Percentiles rank a stretch among this genome's conserved stretches.
Evolutionary conservation across 2,113 vertebrate species (phyloP).

Genomic region (Sinocyclocheilus anshuiensis): DNA sequence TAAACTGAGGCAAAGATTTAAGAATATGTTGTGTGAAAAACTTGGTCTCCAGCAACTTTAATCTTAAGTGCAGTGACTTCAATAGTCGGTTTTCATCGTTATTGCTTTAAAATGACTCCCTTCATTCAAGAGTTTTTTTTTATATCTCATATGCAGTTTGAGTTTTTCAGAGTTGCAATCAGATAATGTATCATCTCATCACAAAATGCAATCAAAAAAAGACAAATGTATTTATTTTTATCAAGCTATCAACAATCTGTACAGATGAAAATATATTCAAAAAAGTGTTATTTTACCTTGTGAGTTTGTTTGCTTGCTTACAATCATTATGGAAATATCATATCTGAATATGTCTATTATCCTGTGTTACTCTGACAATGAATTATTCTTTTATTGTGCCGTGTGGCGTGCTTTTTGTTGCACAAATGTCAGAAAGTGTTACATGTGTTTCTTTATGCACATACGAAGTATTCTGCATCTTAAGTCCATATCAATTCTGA

Average conservation of each 20-base stretch:
- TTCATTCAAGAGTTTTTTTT: neutral
- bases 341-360: conserved; percentile 54
- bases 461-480: neutral
- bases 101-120: no score
- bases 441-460: conserved; percentile 37
- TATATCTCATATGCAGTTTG: conserved; percentile 21
- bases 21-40: neutral
- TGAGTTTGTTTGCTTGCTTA: conserved; percentile 59
- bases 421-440: conserved; percentile 44
- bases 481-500: conserved; percentile 20
- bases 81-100: neutral
- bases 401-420: conserved; percentile 65
- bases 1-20: neutral
- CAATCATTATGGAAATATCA: conserved; percentile 53
- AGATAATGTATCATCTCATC: conserved; percentile 28
- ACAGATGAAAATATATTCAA: conserved; percentile 60
- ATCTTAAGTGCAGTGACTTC: neutral
- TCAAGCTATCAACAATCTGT: conserved; percentile 54
- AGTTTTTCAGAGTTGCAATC: conserved; percentile 40
- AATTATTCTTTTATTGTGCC: conserved; percentile 60
- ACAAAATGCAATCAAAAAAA: conserved; percentile 33
- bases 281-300: conserved; percentile 64
- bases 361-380: conserved; percentile 62
- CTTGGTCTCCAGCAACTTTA: neutral
- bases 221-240: conserved; percentile 61